Percentiles rank a stretch among this genome's conserved stretches.
Conservation (phyloP, 2,113 vertebrate species). For the Myotis davidii region DNA sequence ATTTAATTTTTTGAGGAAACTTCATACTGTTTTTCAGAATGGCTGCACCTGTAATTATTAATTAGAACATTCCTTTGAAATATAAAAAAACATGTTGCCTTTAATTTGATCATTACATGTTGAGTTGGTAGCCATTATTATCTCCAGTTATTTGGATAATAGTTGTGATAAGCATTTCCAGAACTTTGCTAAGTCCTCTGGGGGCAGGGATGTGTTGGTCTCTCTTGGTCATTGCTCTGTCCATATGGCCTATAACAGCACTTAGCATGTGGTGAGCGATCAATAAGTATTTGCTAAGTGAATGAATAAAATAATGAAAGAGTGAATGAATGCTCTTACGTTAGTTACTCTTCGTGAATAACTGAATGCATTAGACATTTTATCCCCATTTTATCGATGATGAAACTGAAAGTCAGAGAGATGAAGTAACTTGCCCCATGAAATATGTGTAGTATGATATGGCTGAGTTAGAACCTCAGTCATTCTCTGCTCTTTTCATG, state of each 20-base stretch:
- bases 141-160: not conserved
- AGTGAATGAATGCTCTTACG: not conserved
- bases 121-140: not conserved
- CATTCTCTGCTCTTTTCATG: not conserved
- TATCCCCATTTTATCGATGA: conserved; percentile 24
- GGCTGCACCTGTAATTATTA: not conserved
- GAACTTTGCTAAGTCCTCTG: not conserved
- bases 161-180: not conserved
- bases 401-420: conserved; percentile 5
- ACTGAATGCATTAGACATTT: not conserved
- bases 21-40: no score
- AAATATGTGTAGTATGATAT: not conserved
- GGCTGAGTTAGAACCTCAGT: not conserved
- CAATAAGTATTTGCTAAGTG: not conserved
- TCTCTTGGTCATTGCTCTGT: not conserved
- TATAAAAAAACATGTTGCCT: not conserved
- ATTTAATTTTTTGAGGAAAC: no score
- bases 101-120: not conserved
- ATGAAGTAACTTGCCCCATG: not conserved
- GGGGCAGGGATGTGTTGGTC: not conserved
- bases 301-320: conserved; percentile 2
- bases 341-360: not conserved
- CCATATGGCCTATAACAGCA: not conserved
- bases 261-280: not conserved
- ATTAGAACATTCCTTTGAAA: conserved; percentile 15